These are phyloP conservation scores for Pycnomerus fuliginosus DNA, from an alignment of 2,888 invertebrate genomes.

Conservation along the genomic window DNA sequence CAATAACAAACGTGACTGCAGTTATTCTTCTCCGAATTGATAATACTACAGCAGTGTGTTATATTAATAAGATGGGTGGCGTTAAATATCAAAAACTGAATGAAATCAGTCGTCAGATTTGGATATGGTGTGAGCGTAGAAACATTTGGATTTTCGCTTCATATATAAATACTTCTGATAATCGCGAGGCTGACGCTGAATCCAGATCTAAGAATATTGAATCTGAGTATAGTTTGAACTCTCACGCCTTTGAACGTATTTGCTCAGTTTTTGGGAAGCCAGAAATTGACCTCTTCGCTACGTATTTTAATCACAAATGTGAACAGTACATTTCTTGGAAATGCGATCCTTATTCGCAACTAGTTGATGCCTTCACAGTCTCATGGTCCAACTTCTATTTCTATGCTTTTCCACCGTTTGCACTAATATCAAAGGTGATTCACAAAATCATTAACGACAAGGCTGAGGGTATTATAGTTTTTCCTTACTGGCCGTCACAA, in stretches of 20 bases:
- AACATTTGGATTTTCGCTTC: not conserved
- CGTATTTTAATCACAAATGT: constrained; percentile 33
- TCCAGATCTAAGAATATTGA: not conserved
- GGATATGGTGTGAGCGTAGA: not conserved
- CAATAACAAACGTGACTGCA: too few relatives aligned
- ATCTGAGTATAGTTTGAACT: not conserved
- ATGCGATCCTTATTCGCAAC: constrained; percentile 27
- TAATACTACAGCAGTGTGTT: constrained; percentile 32
- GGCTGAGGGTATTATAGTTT: constrained; percentile 37
- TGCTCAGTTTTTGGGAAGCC: constrained; percentile 17
- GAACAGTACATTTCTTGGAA: constrained; percentile 33
- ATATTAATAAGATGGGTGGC: constrained; percentile 27
- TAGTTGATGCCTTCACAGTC: constrained; percentile 35
- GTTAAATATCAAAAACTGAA: not conserved
- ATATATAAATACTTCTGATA: not conserved
- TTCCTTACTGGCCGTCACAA: constrained; percentile 35
- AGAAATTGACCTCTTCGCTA: constrained; percentile 36
- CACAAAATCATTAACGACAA: constrained; percentile 37
- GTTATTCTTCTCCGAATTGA: constrained; percentile 32
- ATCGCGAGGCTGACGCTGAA: not conserved
- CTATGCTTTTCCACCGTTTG: constrained; percentile 17
- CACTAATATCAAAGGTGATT: constrained; percentile 21
- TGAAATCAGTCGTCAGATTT: not conserved
- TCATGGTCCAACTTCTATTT: constrained; percentile 33
- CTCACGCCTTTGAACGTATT: not conserved